Evolutionary conservation across 2,888 invertebrate genomes (phyloP).

Genomic region (Aelia acuminata): DNA sequence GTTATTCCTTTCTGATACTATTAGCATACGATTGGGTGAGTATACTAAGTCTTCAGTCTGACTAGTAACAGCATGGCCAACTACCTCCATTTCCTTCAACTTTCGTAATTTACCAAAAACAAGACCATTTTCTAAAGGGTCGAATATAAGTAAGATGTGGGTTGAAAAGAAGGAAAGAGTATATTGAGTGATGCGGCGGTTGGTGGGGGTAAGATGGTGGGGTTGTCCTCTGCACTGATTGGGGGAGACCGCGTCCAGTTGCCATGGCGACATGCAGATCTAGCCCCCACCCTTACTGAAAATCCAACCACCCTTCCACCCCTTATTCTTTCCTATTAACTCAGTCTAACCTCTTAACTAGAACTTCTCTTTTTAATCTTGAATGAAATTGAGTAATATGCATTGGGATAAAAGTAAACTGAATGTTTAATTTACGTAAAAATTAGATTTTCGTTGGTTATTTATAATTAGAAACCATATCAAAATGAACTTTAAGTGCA

Average conservation of each 20-base stretch:
- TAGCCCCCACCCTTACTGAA: slow-evolving; percentile 45
- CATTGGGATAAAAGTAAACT: background rate
- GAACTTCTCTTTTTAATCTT: background rate
- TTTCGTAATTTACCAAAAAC: no score
- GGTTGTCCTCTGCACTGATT: slow-evolving; percentile 59
- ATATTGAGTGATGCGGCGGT: slow-evolving; percentile 60
- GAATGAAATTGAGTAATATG: background rate
- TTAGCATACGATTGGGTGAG: no score
- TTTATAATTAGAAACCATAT: background rate
- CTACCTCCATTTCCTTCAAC: no score
- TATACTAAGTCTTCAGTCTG: no score
- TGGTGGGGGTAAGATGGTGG: slow-evolving; percentile 61
- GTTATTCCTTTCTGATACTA: no score
- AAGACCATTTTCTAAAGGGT: slow-evolving; percentile 20
- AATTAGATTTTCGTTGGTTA: background rate
- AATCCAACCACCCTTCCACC: slow-evolving; percentile 50
- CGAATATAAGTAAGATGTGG: background rate
- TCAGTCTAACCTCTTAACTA: no score
- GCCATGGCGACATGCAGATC: slow-evolving; percentile 61
- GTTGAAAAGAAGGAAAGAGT: slow-evolving; percentile 44
- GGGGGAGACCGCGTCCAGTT: slow-evolving; percentile 60
- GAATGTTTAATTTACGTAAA: background rate
- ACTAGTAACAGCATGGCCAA: no score
- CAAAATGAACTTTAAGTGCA: background rate
- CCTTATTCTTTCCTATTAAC: slow-evolving; percentile 38